phyloP scores from a whole-genome alignment of 2,888 invertebrate species.

The Zaprionus bogoriensis region DNA sequence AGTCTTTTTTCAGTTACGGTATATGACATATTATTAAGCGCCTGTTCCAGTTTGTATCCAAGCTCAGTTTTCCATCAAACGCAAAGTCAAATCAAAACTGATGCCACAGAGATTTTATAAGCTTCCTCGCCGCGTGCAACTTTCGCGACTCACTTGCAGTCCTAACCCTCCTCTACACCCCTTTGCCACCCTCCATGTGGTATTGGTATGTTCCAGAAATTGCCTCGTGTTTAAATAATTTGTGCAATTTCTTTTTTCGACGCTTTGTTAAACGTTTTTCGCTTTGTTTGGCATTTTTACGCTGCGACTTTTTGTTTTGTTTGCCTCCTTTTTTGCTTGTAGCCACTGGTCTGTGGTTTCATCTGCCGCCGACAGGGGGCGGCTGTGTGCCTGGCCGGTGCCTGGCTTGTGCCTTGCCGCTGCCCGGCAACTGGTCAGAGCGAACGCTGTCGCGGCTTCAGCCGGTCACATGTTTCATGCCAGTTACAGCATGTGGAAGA shows the following conservation, averaged over 20 bases:
- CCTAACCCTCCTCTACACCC: background rate
- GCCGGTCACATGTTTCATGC: constrained; percentile 73
- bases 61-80: background rate
- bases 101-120: background rate
- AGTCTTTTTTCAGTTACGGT: too few relatives aligned
- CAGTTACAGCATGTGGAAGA: constrained; percentile 52
- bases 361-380: constrained; percentile 69
- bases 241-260: constrained; percentile 35
- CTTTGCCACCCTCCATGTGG: background rate
- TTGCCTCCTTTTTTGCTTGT: constrained; percentile 8
- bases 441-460: constrained; percentile 47
- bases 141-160: background rate
- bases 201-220: constrained; percentile 36
- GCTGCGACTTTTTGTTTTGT: constrained; percentile 5
- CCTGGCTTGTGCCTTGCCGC: too few relatives aligned
- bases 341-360: constrained; percentile 65
- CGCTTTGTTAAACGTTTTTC: constrained; percentile 46
- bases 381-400: constrained; percentile 32
- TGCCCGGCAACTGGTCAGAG: background rate
- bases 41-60: background rate
- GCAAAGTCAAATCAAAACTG: background rate
- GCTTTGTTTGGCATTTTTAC: constrained; percentile 43
- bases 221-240: constrained; percentile 68
- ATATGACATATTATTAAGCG: too few relatives aligned
- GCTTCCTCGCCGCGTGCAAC: background rate